Evolutionary conservation across 2,113 vertebrate species (phyloP), one percentile per base, ranked within the genome.

Genomic region (Poeciliopsis retropinna): DNA sequence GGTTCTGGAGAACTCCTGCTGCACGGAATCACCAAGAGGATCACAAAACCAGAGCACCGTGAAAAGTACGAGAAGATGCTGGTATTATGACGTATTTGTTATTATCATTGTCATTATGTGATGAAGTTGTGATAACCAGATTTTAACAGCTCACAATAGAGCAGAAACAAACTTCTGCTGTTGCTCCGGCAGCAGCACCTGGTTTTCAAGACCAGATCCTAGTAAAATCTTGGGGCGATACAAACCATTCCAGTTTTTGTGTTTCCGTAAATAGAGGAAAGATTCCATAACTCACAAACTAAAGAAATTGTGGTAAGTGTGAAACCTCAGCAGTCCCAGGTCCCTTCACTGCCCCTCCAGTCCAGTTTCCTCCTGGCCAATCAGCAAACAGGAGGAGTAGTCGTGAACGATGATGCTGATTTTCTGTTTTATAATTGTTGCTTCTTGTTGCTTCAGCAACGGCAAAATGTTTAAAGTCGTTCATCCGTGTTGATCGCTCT

Each of bases 1-100:
- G 28, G 64, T 80, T 29, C 70, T 60, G 60, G 75, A 73, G 57
- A 27, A 30, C 34, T 25, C 60, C 78, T 12, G 39, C 60, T 17
- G 9, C 34, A 65, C 32, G 72, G 37, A 37, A 44, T 65, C 76
- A 60, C 30, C 44, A 25, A 63, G 30, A 37, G 51, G 66, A 29
- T 44, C 27, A 28, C 63, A 64, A 19, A 67, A 68, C 39, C 32
- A 27, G 25, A 28, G 3, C 25, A n/a, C 17, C 0, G 9, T 3
- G 22, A n/a, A 25, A 25, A 25, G 51, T 25, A 57, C 5, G 9
- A 57, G 8, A 17, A n/a, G 19, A 57, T 10, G 51, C 51, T 57
- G 51, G 51, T 25, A n/a, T 57, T 57, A 9, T 57, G 10, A 1
- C n/a, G 51, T 25, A n/a, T 57, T 37, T 37, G 10, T 37, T 37